Evolutionary conservation across 2,888 invertebrate species (phyloP).

Genomic region (Allolobophora icterica): DNA sequence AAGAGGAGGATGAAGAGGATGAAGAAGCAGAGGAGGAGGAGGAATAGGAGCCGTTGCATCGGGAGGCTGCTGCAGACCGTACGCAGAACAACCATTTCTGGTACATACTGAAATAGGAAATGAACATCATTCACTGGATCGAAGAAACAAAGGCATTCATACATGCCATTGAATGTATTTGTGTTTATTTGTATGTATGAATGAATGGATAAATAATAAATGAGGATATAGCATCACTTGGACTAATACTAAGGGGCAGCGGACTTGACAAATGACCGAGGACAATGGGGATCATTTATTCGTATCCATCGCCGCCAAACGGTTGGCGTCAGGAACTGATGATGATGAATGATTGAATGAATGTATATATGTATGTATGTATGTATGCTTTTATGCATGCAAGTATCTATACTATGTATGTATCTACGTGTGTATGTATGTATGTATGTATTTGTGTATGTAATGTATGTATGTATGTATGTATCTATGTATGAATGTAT

Average conservation of each 20-base stretch:
- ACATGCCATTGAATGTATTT: neutral
- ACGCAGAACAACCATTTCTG: conserved; percentile 42
- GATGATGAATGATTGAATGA: neutral
- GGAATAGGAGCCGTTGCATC: conserved; percentile 34
- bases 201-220: neutral
- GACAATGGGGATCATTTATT: too few relatives aligned
- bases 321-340: too few relatives aligned
- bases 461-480: too few relatives aligned
- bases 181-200: neutral
- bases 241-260: too few relatives aligned
- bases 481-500: too few relatives aligned
- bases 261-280: too few relatives aligned
- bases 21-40: conserved; percentile 13
- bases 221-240: neutral
- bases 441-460: too few relatives aligned
- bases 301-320: too few relatives aligned
- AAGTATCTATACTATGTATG: neutral
- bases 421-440: neutral
- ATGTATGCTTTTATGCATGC: neutral
- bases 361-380: neutral
- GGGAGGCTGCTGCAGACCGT: conserved; percentile 24
- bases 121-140: neutral
- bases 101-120: conserved; percentile 35
- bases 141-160: neutral
- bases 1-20: neutral